phyloP scores from a whole-genome alignment of 1,140 invertebrate genomes.

The Rhopalosiphum padi region DNA sequence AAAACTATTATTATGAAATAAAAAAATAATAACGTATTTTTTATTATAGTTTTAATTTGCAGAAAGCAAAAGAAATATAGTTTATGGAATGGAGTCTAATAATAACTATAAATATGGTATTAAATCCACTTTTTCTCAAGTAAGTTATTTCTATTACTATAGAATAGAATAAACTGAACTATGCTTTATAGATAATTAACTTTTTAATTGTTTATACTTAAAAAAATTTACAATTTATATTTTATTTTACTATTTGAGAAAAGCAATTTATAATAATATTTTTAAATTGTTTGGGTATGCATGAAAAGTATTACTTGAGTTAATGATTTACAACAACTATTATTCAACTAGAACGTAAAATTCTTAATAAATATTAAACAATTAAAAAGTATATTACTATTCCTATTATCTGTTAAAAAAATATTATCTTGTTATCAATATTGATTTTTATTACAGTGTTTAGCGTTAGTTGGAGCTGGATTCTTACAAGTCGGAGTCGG shows the following conservation, averaged over 20 bases:
- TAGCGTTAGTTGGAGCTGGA: conserved; percentile 31
- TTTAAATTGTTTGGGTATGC: neutral
- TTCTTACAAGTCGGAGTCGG: conserved; percentile 48
- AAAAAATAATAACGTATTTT: neutral
- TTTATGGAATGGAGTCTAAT: neutral
- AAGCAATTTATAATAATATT: neutral
- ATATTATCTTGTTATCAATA: neutral
- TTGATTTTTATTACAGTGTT: conserved; percentile 32
- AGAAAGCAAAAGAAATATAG: neutral
- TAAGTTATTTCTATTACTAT: conserved; percentile 18
- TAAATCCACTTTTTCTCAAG: conserved; percentile 53
- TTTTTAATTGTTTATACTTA: neutral
- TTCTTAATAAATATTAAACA: neutral
- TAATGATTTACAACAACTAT: neutral
- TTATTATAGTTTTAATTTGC: neutral
- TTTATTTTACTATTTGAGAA: neutral
- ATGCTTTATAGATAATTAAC: neutral
- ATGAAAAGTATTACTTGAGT: neutral
- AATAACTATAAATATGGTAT: conserved; percentile 36
- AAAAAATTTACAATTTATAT: neutral
- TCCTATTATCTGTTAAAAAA: neutral
- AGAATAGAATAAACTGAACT: neutral
- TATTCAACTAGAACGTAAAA: neutral
- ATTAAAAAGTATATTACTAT: neutral
- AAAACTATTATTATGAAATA: neutral